A percentile compares a stretch with the other conserved stretches of the same genome.
phyloP scores from a whole-genome alignment of 2,113 vertebrate genomes.

The Chloroceryle aenea region DNA sequence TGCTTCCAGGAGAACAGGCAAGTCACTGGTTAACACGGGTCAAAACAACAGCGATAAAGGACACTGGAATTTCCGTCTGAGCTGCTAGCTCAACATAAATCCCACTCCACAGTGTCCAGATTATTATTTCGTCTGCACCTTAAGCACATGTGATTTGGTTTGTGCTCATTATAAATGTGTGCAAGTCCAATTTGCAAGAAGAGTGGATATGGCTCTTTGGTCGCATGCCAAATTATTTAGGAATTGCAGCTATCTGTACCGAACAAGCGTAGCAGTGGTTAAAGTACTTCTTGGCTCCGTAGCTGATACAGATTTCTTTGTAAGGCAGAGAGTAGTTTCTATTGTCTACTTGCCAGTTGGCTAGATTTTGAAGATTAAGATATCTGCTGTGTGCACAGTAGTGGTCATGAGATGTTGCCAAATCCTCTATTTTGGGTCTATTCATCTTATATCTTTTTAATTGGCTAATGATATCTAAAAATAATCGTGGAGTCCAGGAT shows the following conservation, averaged over 20 bases:
- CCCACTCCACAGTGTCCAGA: neutral
- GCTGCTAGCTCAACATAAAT: neutral
- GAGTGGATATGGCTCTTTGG: neutral
- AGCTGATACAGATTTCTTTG: neutral
- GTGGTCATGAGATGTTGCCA: conserved; percentile 5
- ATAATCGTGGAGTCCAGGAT: neutral
- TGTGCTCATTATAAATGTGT: neutral
- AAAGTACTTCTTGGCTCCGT: conserved; percentile 31
- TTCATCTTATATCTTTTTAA: conserved; percentile 45
- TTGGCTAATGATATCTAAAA: conserved; percentile 32
- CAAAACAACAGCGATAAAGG: neutral
- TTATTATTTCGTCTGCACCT: neutral
- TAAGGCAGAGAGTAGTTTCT: conserved; percentile 35
- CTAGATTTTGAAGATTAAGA: conserved; percentile 62
- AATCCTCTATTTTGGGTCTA: conserved; percentile 28
- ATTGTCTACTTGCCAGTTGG: conserved; percentile 64
- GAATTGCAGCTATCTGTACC: neutral
- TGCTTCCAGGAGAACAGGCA: neutral
- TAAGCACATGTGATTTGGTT: neutral
- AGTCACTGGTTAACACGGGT: neutral
- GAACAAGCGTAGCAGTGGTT: conserved; percentile 26
- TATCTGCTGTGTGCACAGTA: conserved; percentile 40
- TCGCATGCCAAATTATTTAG: neutral
- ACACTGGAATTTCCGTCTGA: neutral
- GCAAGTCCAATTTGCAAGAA: neutral